Evolutionary conservation across 2,113 vertebrate species (phyloP).

Genomic region (Cheilinus undulatus): DNA sequence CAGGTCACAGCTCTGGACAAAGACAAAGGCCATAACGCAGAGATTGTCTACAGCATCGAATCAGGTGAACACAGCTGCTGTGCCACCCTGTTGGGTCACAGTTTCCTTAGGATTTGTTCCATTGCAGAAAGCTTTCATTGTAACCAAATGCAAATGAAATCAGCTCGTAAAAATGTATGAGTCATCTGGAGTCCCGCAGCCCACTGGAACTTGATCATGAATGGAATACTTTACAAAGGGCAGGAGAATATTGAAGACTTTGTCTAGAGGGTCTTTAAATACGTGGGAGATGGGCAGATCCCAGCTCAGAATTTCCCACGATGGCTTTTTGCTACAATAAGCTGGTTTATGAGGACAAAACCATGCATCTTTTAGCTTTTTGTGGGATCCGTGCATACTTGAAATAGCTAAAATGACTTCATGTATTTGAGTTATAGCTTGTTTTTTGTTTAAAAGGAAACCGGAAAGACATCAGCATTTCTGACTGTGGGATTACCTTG

Average conservation of each 20-base stretch:
- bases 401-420: constrained; percentile 82
- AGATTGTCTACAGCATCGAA: constrained; percentile 93
- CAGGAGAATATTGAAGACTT: constrained; percentile 64
- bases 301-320: constrained; percentile 76
- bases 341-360: constrained; percentile 78
- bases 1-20: constrained; percentile 95
- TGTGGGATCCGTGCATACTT: constrained; percentile 84
- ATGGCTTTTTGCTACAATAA: constrained; percentile 78
- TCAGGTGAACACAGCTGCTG: constrained; percentile 86
- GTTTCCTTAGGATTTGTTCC: not conserved
- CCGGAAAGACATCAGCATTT: constrained; percentile 22
- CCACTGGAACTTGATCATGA: constrained; percentile 73
- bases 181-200: constrained; percentile 66
- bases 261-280: constrained; percentile 60
- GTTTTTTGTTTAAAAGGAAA: constrained; percentile 79
- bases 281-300: constrained; percentile 63
- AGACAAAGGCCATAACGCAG: constrained; percentile 93
- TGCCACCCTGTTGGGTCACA: not conserved
- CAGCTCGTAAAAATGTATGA: constrained; percentile 69
- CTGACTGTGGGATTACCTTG: no score
- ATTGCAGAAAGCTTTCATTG: constrained; percentile 43
- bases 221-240: constrained; percentile 74
- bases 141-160: constrained; percentile 50
- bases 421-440: constrained; percentile 80
- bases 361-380: constrained; percentile 52